A percentile compares a stretch with the other conserved stretches of the same genome.
Conservation (phyloP, 2,888 invertebrate species). For the Aromia moschata region DNA sequence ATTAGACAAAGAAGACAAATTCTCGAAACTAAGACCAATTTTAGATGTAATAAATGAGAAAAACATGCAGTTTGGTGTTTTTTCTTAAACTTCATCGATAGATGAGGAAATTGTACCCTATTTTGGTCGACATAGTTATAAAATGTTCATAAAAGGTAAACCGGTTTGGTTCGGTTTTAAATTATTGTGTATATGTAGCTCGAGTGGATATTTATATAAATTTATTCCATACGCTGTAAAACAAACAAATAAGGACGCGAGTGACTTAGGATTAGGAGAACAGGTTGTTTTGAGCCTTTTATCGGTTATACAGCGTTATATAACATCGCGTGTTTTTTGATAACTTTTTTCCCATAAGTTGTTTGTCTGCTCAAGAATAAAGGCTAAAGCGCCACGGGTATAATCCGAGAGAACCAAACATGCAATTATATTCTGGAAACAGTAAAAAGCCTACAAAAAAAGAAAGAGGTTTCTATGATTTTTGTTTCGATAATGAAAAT, state of each 20-base stretch:
- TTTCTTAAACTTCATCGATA: constrained; percentile 44
- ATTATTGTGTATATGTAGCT: constrained; percentile 45
- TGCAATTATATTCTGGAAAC: neutral
- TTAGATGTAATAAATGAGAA: constrained; percentile 42
- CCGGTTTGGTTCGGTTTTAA: constrained; percentile 50
- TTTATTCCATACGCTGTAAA: constrained; percentile 46
- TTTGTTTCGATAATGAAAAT: neutral
- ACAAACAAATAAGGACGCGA: constrained; percentile 32
- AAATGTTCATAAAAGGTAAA: constrained; percentile 50
- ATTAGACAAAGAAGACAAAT: constrained; percentile 1
- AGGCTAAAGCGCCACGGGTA: neutral
- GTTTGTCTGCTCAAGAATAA: neutral
- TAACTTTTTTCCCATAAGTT: neutral
- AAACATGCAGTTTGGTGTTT: constrained; percentile 15
- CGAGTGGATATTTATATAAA: constrained; percentile 44
- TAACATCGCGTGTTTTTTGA: constrained; percentile 38
- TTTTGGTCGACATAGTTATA: constrained; percentile 47
- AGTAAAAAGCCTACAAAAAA: neutral
- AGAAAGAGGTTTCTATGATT: neutral
- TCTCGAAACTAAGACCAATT: constrained; percentile 43
- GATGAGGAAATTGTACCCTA: constrained; percentile 45
- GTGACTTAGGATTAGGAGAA: constrained; percentile 36
- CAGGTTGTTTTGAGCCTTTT: constrained; percentile 43
- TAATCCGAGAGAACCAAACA: neutral
- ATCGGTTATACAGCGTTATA: constrained; percentile 35